A percentile compares a stretch with the other conserved stretches of the same genome.
Conservation (phyloP, 2,113 vertebrate species). For the Rhodinocichla rosea region DNA sequence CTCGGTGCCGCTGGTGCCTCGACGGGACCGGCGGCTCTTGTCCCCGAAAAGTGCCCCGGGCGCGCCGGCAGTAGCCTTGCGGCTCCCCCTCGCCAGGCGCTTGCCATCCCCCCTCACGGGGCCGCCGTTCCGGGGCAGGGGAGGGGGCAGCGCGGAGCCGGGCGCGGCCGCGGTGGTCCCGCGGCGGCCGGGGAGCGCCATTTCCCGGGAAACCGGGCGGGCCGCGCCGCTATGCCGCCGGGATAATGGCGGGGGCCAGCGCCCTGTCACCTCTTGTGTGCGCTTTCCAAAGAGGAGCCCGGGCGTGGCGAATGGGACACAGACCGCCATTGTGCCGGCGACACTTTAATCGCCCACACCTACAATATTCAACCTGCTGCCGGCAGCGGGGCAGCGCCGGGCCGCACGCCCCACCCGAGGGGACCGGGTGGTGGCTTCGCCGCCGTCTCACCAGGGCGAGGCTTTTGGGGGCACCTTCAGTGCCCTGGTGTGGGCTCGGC, state of each 20-base stretch:
- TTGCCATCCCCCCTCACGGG: background rate
- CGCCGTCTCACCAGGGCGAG: background rate
- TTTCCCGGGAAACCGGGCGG: constrained; percentile 89
- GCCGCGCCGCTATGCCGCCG: constrained; percentile 92
- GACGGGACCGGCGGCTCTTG: too few species aligned
- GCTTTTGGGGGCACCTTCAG: background rate
- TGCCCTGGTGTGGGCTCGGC: background rate
- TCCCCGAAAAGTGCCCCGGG: background rate
- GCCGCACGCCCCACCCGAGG: constrained; percentile 75
- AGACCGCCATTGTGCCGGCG: constrained; percentile 93
- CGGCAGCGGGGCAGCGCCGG: constrained; percentile 88
- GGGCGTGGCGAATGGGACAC: constrained; percentile 99
- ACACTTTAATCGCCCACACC: constrained; percentile 98
- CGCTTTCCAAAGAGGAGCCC: constrained; percentile 84
- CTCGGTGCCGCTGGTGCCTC: background rate
- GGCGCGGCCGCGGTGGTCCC: background rate
- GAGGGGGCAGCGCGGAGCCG: background rate
- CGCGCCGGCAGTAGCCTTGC: background rate
- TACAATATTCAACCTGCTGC: constrained; percentile 99
- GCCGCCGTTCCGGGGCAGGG: background rate
- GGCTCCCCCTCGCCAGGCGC: background rate
- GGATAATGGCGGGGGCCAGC: constrained; percentile 86
- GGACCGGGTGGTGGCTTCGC: background rate
- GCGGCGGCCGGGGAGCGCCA: constrained; percentile 37
- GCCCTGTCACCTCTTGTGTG: constrained; percentile 85